Evolutionary conservation across 2,113 vertebrate genomes (phyloP).

Genomic region (Myotis yumanensis): DNA sequence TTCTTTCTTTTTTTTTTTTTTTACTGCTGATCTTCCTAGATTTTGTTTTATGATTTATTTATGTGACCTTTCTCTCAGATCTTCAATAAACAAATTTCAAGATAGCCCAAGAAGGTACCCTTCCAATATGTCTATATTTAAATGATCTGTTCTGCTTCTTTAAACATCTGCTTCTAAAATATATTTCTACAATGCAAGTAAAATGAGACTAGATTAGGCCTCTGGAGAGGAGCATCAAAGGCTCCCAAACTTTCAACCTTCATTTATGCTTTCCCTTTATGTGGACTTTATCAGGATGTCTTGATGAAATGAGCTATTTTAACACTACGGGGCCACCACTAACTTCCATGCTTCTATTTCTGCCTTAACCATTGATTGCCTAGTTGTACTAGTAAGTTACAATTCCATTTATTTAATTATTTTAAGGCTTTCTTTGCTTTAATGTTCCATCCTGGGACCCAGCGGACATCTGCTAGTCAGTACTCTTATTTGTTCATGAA

Average conservation of each 20-base stretch:
- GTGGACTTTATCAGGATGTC: background rate
- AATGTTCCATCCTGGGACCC: background rate
- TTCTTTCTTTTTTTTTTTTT: background rate
- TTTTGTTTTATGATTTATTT: conserved; percentile 20
- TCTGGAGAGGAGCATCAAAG: background rate
- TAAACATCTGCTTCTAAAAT: background rate
- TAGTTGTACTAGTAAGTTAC: background rate
- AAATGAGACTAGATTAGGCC: background rate
- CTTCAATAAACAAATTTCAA: conserved; percentile 16
- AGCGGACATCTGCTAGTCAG: background rate
- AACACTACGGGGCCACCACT: background rate
- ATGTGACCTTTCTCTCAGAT: background rate
- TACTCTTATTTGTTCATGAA: background rate
- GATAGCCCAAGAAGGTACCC: background rate
- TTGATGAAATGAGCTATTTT: background rate
- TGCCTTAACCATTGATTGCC: background rate
- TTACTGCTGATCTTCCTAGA: background rate
- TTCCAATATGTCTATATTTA: background rate
- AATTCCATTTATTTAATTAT: background rate
- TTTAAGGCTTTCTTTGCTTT: background rate
- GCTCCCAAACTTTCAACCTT: background rate
- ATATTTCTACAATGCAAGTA: background rate
- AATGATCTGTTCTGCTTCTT: background rate
- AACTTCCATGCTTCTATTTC: background rate
- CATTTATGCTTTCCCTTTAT: background rate